Base-by-base conservation (phyloP, 2,113 vertebrate genomes). In the Toxotes chatareus region DNA sequence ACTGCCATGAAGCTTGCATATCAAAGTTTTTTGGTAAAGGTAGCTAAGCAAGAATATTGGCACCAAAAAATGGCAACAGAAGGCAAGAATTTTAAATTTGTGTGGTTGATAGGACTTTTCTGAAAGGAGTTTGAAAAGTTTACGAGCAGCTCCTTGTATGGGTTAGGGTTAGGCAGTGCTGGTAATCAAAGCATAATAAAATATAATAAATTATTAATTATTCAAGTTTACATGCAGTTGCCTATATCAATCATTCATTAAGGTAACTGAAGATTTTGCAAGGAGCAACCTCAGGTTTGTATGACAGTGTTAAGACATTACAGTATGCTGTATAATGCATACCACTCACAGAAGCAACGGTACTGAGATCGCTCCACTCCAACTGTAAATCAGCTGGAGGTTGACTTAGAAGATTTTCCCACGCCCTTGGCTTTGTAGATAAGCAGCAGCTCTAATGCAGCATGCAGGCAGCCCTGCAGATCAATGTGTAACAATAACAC, bases 341-440 rank as follows among this genome's bases (percentile, higher is more conserved):
- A 47, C 5, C 34, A 57, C 36, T 78, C 47, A 31, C 10, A 55
- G 36, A 38, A 49, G 27, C 74, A 32, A n/a, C 44, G 21, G 53
- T 59, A 31, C 36, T 19, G 47, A 59, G 42, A 69, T 63, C 3
- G 46, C 70, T 61, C 11, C 53, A 55, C 27, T 64, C 55, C 31
- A 67, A 82, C 71, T 76, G 66, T 76, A 68, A 76, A 21, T 89
- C 84, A 82, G 88, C 72, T 76, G 80, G 80, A 85, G 82, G 68
- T 89, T 76, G 82, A 87, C 56, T 56, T 73, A 1, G 59, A 57
- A 79, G 76, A 87, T 91, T 88, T 92, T 89, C 90, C 90, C 91
- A 89, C 81, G 88, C 87, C 86, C 85, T 88, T 51, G 79, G 80
- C 86, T 89, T 88, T 83, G 85, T 59, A 87, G 86, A 93, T 91